phyloP scores from a whole-genome alignment of 2,888 invertebrate genomes.

The Thereva nobilitata region DNA sequence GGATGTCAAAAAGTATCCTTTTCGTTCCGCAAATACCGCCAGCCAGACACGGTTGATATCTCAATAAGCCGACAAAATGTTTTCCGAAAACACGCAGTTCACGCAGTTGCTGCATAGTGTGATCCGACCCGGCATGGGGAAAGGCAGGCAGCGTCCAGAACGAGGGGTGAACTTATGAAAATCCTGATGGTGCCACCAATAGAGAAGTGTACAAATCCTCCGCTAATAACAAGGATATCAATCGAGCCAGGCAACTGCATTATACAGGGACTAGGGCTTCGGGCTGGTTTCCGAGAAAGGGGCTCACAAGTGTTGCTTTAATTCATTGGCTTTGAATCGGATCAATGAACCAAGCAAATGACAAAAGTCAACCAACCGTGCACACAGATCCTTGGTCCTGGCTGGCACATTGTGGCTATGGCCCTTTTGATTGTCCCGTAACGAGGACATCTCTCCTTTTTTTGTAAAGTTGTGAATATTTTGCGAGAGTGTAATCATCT shows the following conservation, averaged over 20 bases:
- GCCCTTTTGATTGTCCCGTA: too few species aligned
- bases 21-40: conserved; percentile 15
- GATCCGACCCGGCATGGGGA: too few species aligned
- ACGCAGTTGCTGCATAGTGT: too few species aligned
- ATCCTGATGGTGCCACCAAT: background rate
- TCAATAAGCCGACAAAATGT: conserved; percentile 29
- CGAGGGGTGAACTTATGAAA: background rate
- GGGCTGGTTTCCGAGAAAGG: conserved; percentile 3
- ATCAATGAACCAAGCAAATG: conserved; percentile 15
- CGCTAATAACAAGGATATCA: conserved; percentile 26
- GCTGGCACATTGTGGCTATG: too few species aligned
- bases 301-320: conserved; percentile 24
- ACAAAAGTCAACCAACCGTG: conserved; percentile 30
- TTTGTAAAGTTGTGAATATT: too few species aligned
- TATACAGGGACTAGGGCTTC: background rate
- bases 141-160: background rate
- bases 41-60: conserved; percentile 10
- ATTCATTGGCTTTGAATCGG: conserved; percentile 29
- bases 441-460: too few species aligned
- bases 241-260: background rate
- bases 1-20: conserved; percentile 21
- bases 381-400: background rate
- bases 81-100: conserved; percentile 8
- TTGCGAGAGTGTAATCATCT: too few species aligned
- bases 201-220: too few species aligned